Evolutionary conservation across 2,113 vertebrate genomes (phyloP).

Genomic region (Clupea harengus): DNA sequence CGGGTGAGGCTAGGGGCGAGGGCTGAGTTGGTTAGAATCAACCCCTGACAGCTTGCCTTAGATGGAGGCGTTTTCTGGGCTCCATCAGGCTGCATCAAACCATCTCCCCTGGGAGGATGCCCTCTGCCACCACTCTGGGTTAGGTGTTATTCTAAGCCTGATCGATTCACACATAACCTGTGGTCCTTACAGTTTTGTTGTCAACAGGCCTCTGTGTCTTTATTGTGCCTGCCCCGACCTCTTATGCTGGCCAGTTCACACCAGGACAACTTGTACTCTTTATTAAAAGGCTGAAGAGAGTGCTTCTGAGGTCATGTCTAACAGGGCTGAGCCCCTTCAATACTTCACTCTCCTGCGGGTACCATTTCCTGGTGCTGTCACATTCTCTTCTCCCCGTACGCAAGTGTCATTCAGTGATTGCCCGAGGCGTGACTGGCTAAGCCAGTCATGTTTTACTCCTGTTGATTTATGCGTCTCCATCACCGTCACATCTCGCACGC

Average conservation of each 20-base stretch:
- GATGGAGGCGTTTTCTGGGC: not conserved
- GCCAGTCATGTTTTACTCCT: not conserved
- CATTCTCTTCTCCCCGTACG: not conserved
- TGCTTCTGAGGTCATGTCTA: too few species aligned
- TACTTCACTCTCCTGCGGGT: not conserved
- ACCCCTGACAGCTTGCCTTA: not conserved
- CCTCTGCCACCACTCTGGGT: too few species aligned
- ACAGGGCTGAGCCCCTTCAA: too few species aligned
- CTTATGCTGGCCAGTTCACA: conserved; percentile 8
- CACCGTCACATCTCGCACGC: not conserved
- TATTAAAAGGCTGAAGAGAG: not conserved
- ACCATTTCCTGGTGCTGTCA: not conserved
- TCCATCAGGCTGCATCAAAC: not conserved
- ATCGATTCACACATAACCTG: too few species aligned
- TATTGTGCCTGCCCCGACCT: too few species aligned
- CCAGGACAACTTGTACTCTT: not conserved
- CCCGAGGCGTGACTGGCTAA: not conserved
- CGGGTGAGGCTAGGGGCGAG: not conserved
- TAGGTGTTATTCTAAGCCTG: not conserved
- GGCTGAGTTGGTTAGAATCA: not conserved
- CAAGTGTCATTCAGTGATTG: not conserved
- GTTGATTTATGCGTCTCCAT: not conserved
- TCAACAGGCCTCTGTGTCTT: too few species aligned
- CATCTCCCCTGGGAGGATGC: not conserved
- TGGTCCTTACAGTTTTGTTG: not conserved